Percentiles rank a stretch among this genome's conserved stretches.
Evolutionary conservation across 2,797 vertebrate genomes (phyloP).

Genomic region (Pseudochaenichthys georgianus): DNA sequence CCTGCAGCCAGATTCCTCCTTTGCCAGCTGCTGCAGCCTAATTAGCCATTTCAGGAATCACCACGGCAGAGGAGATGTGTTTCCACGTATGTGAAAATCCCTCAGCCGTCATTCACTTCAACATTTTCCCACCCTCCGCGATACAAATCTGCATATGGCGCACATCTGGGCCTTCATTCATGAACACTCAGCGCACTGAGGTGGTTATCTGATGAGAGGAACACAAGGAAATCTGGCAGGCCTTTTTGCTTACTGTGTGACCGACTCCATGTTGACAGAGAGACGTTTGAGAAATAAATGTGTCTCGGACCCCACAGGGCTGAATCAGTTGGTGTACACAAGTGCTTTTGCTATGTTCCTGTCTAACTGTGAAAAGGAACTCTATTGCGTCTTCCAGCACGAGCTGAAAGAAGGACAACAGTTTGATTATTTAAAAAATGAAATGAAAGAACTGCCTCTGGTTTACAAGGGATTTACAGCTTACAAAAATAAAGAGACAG

Average conservation of each 20-base stretch:
- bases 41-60: conserved; percentile 81
- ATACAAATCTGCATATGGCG: conserved; percentile 74
- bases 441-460: conserved; percentile 46
- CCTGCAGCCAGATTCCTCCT: conserved; percentile 63
- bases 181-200: conserved; percentile 49
- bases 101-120: conserved; percentile 59
- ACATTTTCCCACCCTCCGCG: conserved; percentile 71
- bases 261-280: conserved; percentile 58
- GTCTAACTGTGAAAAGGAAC: conserved; percentile 44
- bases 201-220: conserved; percentile 80
- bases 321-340: conserved; percentile 43
- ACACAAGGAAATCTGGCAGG: conserved; percentile 72
- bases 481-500: conserved; percentile 56
- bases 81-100: conserved; percentile 71
- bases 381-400: conserved; percentile 23
- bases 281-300: conserved; percentile 57
- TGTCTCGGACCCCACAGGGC: conserved; percentile 32
- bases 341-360: conserved; percentile 57
- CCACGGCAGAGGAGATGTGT: conserved; percentile 78
- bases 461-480: conserved; percentile 37
- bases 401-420: conserved; percentile 36
- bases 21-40: conserved; percentile 79
- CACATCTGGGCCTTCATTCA: conserved; percentile 76
- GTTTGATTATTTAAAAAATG: conserved; percentile 48
- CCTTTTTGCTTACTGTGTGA: conserved; percentile 65